Evolutionary conservation across 2,888 invertebrate genomes (phyloP).

Genomic region (Masnerella sp.): DNA sequence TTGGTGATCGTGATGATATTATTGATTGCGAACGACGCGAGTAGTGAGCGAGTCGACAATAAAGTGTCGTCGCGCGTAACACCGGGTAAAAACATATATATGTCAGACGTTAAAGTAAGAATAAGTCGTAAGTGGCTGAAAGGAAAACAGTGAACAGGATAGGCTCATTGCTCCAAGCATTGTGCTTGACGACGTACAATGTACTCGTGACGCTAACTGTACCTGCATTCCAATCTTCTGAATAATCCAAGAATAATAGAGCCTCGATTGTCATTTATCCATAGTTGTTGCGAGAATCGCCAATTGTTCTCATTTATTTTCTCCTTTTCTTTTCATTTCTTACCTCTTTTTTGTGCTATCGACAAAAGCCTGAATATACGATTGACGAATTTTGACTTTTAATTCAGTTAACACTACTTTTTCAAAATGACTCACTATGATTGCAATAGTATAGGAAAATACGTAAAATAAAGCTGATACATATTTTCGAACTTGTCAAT

Average conservation of each 20-base stretch:
- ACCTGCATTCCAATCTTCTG: slow-evolving; percentile 74
- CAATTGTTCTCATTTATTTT: slow-evolving; percentile 53
- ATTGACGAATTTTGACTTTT: slow-evolving; percentile 41
- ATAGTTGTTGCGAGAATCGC: slow-evolving; percentile 49
- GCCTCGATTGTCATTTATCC: slow-evolving; percentile 61
- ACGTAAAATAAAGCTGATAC: too few species aligned
- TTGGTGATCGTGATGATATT: slow-evolving; percentile 74
- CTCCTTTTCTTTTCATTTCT: slow-evolving; percentile 36
- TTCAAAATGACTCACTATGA: not conserved
- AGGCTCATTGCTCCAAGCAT: slow-evolving; percentile 59
- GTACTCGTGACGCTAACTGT: slow-evolving; percentile 72
- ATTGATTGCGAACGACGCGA: slow-evolving; percentile 68
- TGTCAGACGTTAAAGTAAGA: slow-evolving; percentile 53
- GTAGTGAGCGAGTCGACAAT: slow-evolving; percentile 57
- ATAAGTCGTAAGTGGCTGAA: slow-evolving; percentile 60
- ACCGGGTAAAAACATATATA: slow-evolving; percentile 58
- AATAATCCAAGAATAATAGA: slow-evolving; percentile 69
- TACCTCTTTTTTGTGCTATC: slow-evolving; percentile 23
- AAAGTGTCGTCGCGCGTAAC: slow-evolving; percentile 62
- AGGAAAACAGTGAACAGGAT: slow-evolving; percentile 62
- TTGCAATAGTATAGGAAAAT: too few species aligned
- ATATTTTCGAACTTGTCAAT: too few species aligned
- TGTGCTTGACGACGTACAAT: slow-evolving; percentile 63
- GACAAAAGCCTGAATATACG: slow-evolving; percentile 29
- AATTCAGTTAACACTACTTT: not conserved